A percentile compares a stretch with the other conserved stretches of the same genome.
phyloP scores from a whole-genome alignment of 2,888 invertebrate genomes.

The Papilio protenor region DNA sequence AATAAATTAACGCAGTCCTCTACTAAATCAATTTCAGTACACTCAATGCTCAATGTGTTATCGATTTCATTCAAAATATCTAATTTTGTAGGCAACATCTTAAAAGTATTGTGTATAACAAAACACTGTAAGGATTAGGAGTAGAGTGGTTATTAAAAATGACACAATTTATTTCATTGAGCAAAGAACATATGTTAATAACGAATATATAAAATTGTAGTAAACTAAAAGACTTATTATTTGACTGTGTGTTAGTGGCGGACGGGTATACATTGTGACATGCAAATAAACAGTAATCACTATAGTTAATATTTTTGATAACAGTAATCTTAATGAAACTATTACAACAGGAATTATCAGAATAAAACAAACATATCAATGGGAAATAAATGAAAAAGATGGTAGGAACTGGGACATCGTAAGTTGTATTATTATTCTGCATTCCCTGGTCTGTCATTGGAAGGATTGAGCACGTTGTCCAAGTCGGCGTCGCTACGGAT shows the following conservation, averaged over 20 bases:
- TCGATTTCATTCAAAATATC: slow-evolving; percentile 18
- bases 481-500: not conserved
- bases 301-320: not conserved
- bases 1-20: slow-evolving; percentile 1
- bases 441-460: not conserved
- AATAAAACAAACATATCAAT: not conserved
- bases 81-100: not conserved
- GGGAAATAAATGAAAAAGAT: not conserved
- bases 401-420: not conserved
- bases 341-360: too few relatives aligned
- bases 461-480: not conserved
- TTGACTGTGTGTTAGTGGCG: too few relatives aligned
- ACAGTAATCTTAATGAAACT: not conserved
- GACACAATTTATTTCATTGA: not conserved
- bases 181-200: too few relatives aligned
- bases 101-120: not conserved
- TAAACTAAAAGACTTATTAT: not conserved
- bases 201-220: not conserved
- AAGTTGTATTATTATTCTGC: not conserved
- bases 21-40: not conserved
- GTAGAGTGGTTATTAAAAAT: not conserved
- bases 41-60: slow-evolving; percentile 8
- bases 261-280: not conserved
- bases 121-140: not conserved
- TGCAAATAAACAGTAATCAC: not conserved